Conservation (phyloP, 2,888 invertebrate species). For the Germaria angustata region DNA sequence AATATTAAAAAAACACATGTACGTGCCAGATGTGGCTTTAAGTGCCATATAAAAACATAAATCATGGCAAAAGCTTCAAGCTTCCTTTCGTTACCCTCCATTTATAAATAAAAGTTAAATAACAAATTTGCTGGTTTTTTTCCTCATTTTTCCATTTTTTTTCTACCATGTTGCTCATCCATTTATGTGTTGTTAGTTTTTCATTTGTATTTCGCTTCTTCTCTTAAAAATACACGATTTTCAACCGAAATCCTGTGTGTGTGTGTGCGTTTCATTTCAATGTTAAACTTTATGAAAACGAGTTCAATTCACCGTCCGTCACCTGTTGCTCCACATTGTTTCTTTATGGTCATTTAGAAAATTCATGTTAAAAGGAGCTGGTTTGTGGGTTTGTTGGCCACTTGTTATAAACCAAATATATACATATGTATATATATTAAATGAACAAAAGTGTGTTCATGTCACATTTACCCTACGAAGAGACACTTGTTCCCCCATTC, state of each 20-base stretch:
- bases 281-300: slow-evolving; percentile 23
- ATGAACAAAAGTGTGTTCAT: too few relatives aligned
- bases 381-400: neutral
- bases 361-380: neutral
- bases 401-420: neutral
- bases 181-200: neutral
- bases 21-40: too few relatives aligned
- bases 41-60: neutral
- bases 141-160: neutral
- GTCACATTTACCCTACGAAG: too few relatives aligned
- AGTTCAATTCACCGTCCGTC: slow-evolving; percentile 15
- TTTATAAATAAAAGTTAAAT: slow-evolving; percentile 18
- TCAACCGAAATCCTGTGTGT: slow-evolving; percentile 10
- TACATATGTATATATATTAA: neutral
- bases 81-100: neutral
- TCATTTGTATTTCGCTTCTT: neutral
- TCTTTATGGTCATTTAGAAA: slow-evolving; percentile 33
- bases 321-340: slow-evolving; percentile 50
- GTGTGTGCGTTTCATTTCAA: neutral
- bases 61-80: neutral
- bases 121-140: neutral
- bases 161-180: neutral
- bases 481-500: too few relatives aligned
- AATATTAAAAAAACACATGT: too few relatives aligned
- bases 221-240: neutral